Evolutionary conservation across 1,140 invertebrate species (phyloP), one percentile per base, ranked within the genome.

Genomic region (Chionoecetes opilio): DNA sequence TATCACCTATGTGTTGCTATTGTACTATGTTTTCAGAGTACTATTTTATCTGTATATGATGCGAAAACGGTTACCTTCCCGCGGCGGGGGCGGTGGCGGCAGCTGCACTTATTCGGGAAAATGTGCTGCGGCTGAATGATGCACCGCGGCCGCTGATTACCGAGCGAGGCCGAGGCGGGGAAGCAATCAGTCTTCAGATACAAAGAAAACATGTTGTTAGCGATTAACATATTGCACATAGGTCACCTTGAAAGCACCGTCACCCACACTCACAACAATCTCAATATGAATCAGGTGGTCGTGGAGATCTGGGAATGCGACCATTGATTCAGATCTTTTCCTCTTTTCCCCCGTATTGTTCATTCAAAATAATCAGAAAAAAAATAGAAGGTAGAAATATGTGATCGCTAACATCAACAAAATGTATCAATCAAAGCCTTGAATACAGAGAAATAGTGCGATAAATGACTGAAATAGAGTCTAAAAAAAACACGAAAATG

Each of bases 21-120:
- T 75, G 26, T 21, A 75, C n/a, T 75, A n/a, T 75, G 63, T 75
- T 75, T 75, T 21, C 63, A 26, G n/a, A 75, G 63, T 75, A n/a
- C 6, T n/a, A n/a, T n/a, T 75, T 26, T 75, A 2, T 0, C 3
- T n/a, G 63, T 26, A 75, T n/a, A 21, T 21, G 21, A n/a, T 75
- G 21, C 21, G 63, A n/a, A n/a, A 75, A 75, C 63, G n/a, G 63
- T 75, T n/a, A 75, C 21, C 8, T n/a, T 75, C 63, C 63, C n/a
- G 21, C 63, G 63, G 21, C 63, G 2, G 21, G 63, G 21, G 11
- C 11, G 63, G 11, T 17, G n/a, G 21, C n/a, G 63, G 63, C 63
- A n/a, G 63, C 63, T 75, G 63, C 63, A 75, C 63, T 75, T 75
- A 75, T 75, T n/a, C 63, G 63, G 63, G 63, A 75, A 75, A 75